Conservation (phyloP, 2,797 vertebrate genomes). For the Odontamblyopus lacepedii region DNA sequence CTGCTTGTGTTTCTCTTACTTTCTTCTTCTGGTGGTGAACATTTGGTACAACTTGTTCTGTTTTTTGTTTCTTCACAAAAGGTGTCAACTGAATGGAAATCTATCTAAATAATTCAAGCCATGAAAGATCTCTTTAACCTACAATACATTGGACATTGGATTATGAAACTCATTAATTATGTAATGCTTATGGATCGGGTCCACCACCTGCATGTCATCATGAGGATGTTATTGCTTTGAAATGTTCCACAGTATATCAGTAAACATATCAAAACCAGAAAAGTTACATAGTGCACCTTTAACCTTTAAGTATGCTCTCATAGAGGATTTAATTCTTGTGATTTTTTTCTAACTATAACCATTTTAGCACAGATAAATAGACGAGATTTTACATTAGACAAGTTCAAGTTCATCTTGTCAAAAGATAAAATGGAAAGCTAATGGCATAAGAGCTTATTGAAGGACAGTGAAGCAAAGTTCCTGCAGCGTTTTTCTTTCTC, state of each 20-base stretch:
- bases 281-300: too few relatives aligned
- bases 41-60: not conserved
- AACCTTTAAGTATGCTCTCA: too few relatives aligned
- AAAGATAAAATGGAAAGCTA: not conserved
- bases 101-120: not conserved
- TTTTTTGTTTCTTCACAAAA: not conserved
- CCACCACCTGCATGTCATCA: too few relatives aligned
- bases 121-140: not conserved
- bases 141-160: too few relatives aligned
- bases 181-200: too few relatives aligned
- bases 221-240: too few relatives aligned
- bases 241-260: too few relatives aligned
- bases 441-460: not conserved
- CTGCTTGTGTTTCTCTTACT: conserved; percentile 1
- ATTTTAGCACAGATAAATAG: not conserved
- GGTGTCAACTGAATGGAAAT: not conserved
- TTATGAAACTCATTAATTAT: too few relatives aligned
- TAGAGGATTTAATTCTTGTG: too few relatives aligned
- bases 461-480: not conserved
- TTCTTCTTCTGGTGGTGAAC: not conserved
- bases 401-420: not conserved
- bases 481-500: too few relatives aligned
- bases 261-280: too few relatives aligned
- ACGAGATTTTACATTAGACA: not conserved
- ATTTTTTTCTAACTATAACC: too few relatives aligned